Evolutionary conservation across 2,113 vertebrate genomes (phyloP).

Genomic region (Strix aluco): DNA sequence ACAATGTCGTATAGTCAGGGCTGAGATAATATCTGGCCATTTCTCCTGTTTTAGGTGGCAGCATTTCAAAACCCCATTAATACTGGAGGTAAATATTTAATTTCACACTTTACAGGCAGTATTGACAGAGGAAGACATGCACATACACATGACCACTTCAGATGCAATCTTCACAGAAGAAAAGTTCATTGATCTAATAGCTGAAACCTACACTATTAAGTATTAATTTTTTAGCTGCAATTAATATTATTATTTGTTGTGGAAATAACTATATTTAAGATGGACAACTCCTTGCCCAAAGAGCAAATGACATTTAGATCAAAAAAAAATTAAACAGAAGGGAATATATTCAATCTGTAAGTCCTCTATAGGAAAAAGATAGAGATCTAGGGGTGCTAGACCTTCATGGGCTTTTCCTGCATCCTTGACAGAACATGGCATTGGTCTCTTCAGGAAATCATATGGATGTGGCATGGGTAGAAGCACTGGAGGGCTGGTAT

Average conservation of each 20-base stretch:
- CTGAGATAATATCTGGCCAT: not conserved
- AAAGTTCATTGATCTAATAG: not conserved
- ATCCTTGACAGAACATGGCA: not conserved
- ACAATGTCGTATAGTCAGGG: not conserved
- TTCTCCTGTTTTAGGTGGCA: not conserved
- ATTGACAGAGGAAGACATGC: not conserved
- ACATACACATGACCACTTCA: not conserved
- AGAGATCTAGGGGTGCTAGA: not conserved
- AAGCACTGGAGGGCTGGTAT: not conserved
- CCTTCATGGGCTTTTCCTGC: not conserved
- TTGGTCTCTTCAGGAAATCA: not conserved
- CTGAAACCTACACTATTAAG: not conserved
- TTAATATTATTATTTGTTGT: not conserved
- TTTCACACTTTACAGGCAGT: not conserved
- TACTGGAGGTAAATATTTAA: not conserved
- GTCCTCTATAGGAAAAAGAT: not conserved
- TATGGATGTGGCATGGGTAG: not conserved
- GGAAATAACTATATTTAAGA: not conserved
- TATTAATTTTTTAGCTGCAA: not conserved
- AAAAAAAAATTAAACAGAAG: not conserved
- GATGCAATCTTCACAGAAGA: not conserved
- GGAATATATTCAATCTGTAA: not conserved
- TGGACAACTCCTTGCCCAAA: not conserved
- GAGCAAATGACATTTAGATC: not conserved
- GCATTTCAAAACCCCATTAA: not conserved